These are phyloP conservation scores for Rhopilema esculentum DNA, from an alignment of 30 jellyfish, hydroid and myxozoan genomes.

Conservation along the genomic window DNA sequence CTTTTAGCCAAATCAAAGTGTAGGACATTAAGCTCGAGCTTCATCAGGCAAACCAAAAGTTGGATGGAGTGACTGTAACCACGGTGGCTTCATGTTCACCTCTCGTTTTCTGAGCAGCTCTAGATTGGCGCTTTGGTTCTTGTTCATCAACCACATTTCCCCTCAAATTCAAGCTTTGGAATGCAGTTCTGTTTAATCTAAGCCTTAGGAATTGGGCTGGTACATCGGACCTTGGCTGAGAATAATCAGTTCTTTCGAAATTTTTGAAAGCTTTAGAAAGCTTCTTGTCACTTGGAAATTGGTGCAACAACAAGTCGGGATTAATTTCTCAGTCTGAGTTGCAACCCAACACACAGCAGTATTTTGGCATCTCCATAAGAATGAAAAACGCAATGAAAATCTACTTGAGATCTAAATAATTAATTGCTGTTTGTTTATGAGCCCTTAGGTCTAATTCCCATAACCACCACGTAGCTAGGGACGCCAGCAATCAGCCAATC, in stretches of 20 bases:
- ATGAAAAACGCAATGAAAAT: constrained; percentile 3
- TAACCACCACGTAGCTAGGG: too few relatives aligned
- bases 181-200: neutral
- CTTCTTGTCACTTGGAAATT: neutral
- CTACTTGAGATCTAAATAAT: constrained; percentile 5
- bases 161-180: neutral
- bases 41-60: constrained; percentile 2
- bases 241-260: too few relatives aligned
- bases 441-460: neutral
- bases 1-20: neutral
- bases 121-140: too few relatives aligned
- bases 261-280: neutral
- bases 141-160: constrained; percentile 3
- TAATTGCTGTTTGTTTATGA: too few relatives aligned
- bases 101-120: too few relatives aligned
- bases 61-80: neutral
- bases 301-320: constrained; percentile 1
- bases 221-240: neutral
- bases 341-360: too few relatives aligned
- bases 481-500: too few relatives aligned
- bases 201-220: neutral
- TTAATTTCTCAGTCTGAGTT: too few relatives aligned
- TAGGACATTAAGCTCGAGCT: neutral
- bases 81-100: neutral
- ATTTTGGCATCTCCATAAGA: neutral